These are phyloP conservation scores for Synergus japonicus DNA, from an alignment of 2,888 invertebrate genomes.

Conservation along the genomic window DNA sequence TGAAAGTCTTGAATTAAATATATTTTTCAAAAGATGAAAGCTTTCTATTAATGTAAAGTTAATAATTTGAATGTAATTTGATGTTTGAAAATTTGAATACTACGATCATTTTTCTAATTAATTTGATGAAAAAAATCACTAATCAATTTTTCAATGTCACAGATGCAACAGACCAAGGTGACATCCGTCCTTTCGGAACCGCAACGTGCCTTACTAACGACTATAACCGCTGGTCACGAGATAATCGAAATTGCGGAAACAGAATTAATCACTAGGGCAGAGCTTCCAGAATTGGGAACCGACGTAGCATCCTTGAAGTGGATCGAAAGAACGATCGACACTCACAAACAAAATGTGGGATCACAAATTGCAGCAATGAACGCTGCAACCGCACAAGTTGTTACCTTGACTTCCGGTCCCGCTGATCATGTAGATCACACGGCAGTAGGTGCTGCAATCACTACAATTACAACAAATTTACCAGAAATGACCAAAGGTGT, in stretches of 20 bases:
- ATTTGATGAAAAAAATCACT: not conserved
- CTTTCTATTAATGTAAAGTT: not conserved
- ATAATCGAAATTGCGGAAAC: slow-evolving; percentile 92
- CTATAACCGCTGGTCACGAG: slow-evolving; percentile 93
- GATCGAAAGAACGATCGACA: slow-evolving; percentile 96
- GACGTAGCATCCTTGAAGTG: slow-evolving; percentile 94
- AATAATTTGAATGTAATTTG: not conserved
- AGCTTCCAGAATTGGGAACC: slow-evolving; percentile 87
- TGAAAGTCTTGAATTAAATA: not conserved
- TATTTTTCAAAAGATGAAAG: not conserved
- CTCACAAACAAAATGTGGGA: slow-evolving; percentile 96
- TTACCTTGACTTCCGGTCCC: slow-evolving; percentile 90
- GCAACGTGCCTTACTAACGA: slow-evolving; percentile 94
- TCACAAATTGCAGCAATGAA: slow-evolving; percentile 99
- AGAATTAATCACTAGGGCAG: slow-evolving; percentile 82
- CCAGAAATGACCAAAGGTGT: slow-evolving; percentile 97
- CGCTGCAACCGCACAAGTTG: slow-evolving; percentile 98
- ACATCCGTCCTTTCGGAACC: slow-evolving; percentile 93
- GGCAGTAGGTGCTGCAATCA: slow-evolving; percentile 97
- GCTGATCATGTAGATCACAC: slow-evolving; percentile 96
- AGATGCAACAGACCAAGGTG: slow-evolving; percentile 91
- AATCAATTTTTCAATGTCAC: slow-evolving; percentile 47
- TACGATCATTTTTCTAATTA: not conserved
- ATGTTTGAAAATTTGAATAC: not conserved
- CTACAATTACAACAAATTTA: slow-evolving; percentile 96